Base-by-base conservation (phyloP, 2,888 invertebrate species). In the Drosophila helvetica region DNA sequence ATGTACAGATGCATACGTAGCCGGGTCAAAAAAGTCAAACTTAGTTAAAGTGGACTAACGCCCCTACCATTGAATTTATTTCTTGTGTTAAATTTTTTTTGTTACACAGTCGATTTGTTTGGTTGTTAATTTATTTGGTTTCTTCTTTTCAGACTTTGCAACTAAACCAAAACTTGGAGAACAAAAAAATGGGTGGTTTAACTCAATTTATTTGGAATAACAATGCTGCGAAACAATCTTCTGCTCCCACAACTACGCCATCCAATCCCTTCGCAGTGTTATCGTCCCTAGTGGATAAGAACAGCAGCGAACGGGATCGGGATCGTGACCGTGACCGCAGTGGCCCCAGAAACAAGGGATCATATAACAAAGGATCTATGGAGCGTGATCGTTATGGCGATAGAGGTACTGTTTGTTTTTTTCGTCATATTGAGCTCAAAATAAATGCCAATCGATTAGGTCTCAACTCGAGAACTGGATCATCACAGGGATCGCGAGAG, bases 401-500 rank as follows among this genome's bases (percentile, higher is more conserved):
- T 68, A 72, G 89, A 67, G 83, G 88, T 89, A 54, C 53, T 64
- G 2, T 25, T 19, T 1, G 43, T 8, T 9, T 47, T 22, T 15
- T 19, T 15, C 12, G 22, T 5, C 18, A 22, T 7, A 9, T 30
- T 46, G 10, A 18, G 0, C 17, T 3, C 17, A 46, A 15, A 15
- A 15, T 17, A 18, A 55, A 25, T n/a, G 15, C 3, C 17, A 17
- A 55, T 42, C 52, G 19, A 2, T n/a, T 33, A 91, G 91, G 87
- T 57, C 92, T 93, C 51, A 92, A 93, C 75, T 93, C 94, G 8
- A 92, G 94, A 71, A 94, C 94, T 45, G 93, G 94, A 59, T 94
- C 94, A 51, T 93, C 94, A 69, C 94, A 94, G 69, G 90, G 93
- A 10, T 93, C 93, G 5, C 90, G 92, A 33, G 93, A 93, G 75